Evolutionary conservation across 2,113 vertebrate genomes (phyloP), one percentile per base, ranked within the genome.

Genomic region (Varanus komodoensis): DNA sequence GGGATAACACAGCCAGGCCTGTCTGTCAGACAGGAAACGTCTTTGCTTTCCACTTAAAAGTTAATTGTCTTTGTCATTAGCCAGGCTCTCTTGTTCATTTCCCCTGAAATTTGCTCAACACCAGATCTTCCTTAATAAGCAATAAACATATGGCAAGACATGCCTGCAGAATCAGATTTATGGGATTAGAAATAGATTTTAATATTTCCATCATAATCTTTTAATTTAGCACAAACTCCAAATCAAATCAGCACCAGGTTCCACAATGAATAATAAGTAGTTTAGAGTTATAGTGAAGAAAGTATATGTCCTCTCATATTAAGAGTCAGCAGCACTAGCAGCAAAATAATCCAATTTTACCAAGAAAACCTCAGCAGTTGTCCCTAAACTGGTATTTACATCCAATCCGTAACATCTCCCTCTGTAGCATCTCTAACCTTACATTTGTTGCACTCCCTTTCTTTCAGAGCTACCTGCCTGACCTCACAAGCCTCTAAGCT

Each of bases 41-140:
- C 29, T 71, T 15, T 4, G 1, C 86, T 93, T 94, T 64, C 89
- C 77, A 87, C 64, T 93, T 92, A 92, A 91, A 93, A 93, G 15
- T 68, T 85, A 90, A 94, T 93, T 93, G 64, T 57, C 77, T 86
- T 91, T 87, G 25, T 89, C 88, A 83, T 93, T 89, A 93, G 1
- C 77, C 71, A 1, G 38, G 4, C 34, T 69, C 73, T 44, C 78
- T 67, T 87, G 77, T 38, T 89, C 34, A 34, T 91, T 93, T 86
- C 83, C 86, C 92, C 64, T 34, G 3, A 34, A 86, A 88, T 88
- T 92, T 87, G 91, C 83, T 89, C 93, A 90, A 67, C 85, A 92
- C 61, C 92, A 75, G 14, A 0, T 92, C 92, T 89, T 88, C 68
- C 86, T 82, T 91, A 86, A 82, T 11, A 89, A 93, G 86, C 3